Conservation (phyloP, 2,113 vertebrate species). For the Platichthys flesus region DNA sequence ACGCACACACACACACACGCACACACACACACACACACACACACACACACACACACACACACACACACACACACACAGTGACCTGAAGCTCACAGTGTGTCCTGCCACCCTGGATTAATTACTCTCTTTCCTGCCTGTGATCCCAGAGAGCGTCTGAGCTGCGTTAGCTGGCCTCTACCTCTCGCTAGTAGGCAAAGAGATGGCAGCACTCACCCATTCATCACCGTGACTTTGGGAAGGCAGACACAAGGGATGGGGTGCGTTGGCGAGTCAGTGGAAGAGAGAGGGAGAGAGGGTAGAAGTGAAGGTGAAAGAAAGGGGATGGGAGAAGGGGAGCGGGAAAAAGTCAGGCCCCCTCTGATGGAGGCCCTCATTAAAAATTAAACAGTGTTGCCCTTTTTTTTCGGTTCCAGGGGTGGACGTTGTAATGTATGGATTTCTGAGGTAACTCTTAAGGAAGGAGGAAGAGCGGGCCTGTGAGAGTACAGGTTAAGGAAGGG, state of each 20-base stretch:
- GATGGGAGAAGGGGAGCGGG: slow-evolving; percentile 58
- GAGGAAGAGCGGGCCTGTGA: slow-evolving; percentile 19
- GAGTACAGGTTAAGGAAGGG: slow-evolving; percentile 29
- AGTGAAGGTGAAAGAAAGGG: slow-evolving; percentile 73
- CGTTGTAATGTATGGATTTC: slow-evolving; percentile 59
- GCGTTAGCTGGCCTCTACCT: slow-evolving; percentile 72
- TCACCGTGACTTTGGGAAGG: slow-evolving; percentile 80
- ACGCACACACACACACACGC: slow-evolving; percentile 27
- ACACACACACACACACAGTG: slow-evolving; percentile 31
- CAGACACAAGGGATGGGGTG: slow-evolving; percentile 52
- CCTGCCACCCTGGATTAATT: slow-evolving; percentile 82
- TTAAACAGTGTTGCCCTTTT: slow-evolving; percentile 70
- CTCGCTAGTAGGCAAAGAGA: slow-evolving; percentile 73
- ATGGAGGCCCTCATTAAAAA: slow-evolving; percentile 79
- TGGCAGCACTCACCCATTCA: slow-evolving; percentile 77
- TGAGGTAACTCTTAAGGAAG: slow-evolving; percentile 56
- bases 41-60: slow-evolving; percentile 19
- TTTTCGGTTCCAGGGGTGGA: slow-evolving; percentile 48
- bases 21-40: background rate
- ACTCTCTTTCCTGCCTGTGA: slow-evolving; percentile 77
- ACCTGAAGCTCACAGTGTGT: slow-evolving; percentile 63
- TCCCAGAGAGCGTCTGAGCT: slow-evolving; percentile 79
- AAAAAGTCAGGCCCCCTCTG: slow-evolving; percentile 67
- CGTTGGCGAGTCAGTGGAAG: slow-evolving; percentile 36
- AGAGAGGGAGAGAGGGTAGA: slow-evolving; percentile 48